phyloP scores from a whole-genome alignment of 1,140 invertebrate genomes.

The Musca domestica region DNA sequence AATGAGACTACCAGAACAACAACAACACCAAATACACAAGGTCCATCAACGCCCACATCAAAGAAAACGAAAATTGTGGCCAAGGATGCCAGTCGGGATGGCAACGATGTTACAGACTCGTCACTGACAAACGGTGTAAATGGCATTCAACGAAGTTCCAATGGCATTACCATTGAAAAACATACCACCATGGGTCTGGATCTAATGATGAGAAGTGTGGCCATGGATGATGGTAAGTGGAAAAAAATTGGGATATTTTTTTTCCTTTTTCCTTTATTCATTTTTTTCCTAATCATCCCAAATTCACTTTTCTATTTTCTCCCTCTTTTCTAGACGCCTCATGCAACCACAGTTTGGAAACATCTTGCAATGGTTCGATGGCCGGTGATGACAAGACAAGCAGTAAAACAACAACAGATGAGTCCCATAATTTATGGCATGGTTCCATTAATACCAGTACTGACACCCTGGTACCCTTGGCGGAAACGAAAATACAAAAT shows the following conservation, averaged over 20 bases:
- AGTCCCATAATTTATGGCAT: conserved; percentile 34
- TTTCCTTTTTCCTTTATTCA: too few relatives aligned
- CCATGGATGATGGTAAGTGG: conserved; percentile 22
- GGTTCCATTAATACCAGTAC: conserved; percentile 55
- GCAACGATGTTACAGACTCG: not conserved
- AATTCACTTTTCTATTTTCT: too few relatives aligned
- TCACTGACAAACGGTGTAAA: not conserved
- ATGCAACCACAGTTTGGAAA: not conserved
- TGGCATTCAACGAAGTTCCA: not conserved
- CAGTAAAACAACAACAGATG: conserved; percentile 33
- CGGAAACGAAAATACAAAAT: conserved; percentile 26
- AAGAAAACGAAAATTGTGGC: not conserved
- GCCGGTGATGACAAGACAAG: not conserved
- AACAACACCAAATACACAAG: not conserved
- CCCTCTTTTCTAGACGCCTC: not conserved
- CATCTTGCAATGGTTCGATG: conserved; percentile 13
- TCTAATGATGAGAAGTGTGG: conserved; percentile 28
- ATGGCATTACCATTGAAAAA: conserved; percentile 15
- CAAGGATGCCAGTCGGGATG: not conserved
- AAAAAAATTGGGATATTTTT: too few relatives aligned
- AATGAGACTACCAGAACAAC: not conserved
- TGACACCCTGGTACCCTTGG: conserved; percentile 53
- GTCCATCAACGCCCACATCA: not conserved
- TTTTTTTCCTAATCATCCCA: too few relatives aligned
- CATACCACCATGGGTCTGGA: conserved; percentile 9